These are phyloP conservation scores for Actias luna DNA, from an alignment of 2,888 invertebrate genomes.

Conservation along the genomic window DNA sequence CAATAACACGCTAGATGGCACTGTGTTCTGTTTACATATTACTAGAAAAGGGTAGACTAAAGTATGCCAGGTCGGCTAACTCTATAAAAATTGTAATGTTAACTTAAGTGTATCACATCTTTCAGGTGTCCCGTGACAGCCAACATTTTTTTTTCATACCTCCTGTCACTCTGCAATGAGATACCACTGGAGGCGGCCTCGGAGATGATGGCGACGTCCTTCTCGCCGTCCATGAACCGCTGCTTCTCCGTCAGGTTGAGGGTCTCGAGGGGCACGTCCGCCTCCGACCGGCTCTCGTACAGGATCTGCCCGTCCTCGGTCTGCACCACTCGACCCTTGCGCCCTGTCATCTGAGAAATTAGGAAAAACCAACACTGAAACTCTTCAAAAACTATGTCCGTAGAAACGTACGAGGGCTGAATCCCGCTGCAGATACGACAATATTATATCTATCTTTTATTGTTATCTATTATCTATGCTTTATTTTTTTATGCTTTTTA, in stretches of 20 bases:
- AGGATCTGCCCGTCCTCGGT: conserved; percentile 95
- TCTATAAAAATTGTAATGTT: no score
- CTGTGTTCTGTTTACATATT: no score
- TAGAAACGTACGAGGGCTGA: no score
- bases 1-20: no score
- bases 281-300: conserved; percentile 97
- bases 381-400: not conserved
- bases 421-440: no score
- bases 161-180: conserved; percentile 96
- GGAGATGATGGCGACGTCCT: conserved; percentile 99
- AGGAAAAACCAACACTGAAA: not conserved
- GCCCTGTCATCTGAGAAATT: conserved; percentile 94
- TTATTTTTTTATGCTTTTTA: no score
- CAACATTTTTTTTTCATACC: conserved; percentile 45
- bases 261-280: conserved; percentile 97
- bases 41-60: no score
- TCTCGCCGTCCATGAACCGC: conserved; percentile 98
- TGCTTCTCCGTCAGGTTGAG: conserved; percentile 96
- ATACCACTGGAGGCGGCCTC: conserved; percentile 99
- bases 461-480: no score
- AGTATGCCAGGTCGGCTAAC: no score
- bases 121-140: no score
- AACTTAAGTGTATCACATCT: no score
- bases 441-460: no score
- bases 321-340: conserved; percentile 95